phyloP scores from a whole-genome alignment of 1,140 invertebrate genomes.

The Plectrocnemia conspersa region DNA sequence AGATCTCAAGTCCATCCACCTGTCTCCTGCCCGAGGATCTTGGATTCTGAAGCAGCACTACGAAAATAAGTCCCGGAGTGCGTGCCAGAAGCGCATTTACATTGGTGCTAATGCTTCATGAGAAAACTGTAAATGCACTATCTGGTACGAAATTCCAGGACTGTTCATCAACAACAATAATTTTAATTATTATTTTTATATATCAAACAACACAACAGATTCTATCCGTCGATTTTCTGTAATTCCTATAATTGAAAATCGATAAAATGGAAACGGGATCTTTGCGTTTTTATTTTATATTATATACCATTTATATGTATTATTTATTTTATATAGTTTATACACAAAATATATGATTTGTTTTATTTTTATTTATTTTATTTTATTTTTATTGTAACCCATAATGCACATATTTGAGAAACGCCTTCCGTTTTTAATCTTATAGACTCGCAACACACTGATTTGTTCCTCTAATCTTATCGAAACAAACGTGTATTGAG shows the following conservation, averaged over 20 bases:
- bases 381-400: neutral
- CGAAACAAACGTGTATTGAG: too few species aligned
- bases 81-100: conserved; percentile 97
- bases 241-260: too few species aligned
- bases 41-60: too few species aligned
- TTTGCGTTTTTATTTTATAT: conserved; percentile 1
- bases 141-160: conserved; percentile 93
- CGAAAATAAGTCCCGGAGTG: conserved; percentile 63
- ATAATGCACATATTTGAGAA: too few species aligned
- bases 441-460: too few species aligned
- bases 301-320: conserved; percentile 1
- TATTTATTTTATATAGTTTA: conserved; percentile 29
- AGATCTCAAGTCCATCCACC: too few species aligned
- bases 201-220: conserved; percentile 5
- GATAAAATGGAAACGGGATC: too few species aligned
- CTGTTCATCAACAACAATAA: conserved; percentile 41
- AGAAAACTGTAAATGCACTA: conserved; percentile 97
- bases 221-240: too few species aligned
- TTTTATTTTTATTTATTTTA: conserved; percentile 20
- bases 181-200: neutral
- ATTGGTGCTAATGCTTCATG: conserved; percentile 60
- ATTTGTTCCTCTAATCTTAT: too few species aligned
- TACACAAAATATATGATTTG: conserved; percentile 35
- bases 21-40: conserved; percentile 9
- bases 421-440: too few species aligned